Evolutionary conservation across 2,113 vertebrate species (phyloP), one percentile per base, ranked within the genome.

Genomic region (Ceuthmochares aereus): DNA sequence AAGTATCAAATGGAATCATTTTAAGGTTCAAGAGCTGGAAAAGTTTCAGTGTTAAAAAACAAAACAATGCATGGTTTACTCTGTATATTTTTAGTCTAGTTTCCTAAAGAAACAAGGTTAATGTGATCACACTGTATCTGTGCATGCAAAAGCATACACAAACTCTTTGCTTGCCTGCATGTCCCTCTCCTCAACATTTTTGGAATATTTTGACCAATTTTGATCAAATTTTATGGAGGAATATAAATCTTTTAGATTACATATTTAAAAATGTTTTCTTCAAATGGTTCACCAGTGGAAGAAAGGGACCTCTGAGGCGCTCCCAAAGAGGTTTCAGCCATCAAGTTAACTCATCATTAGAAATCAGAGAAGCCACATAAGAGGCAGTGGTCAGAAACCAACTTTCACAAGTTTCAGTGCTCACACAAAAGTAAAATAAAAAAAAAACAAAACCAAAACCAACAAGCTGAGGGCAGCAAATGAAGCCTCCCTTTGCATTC

Each of bases 51-150:
- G 0, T 56, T 77, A 89, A 55, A 94, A 97, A 92, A 10, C 73
- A 97, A 91, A 95, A 87, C 91, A 86, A 95, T 70, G 58, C 36
- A 21, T 97, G 92, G 92, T 97, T 96, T 97, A 73, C 81, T 59
- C 14, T 85, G 37, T 36, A 42, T 92, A 97, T 92, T 97, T 97
- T 94, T 95, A 90, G 85, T 81, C 25, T n/a, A 34, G 32, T 77
- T 96, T 95, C 92, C 94, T 95, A 96, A 94, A 92, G 90, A 95
- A 96, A 80, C 45, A 74, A 84, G 55, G 32, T 51, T 95, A 80
- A 80, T 1, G 4, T 32, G 22, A 89, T 90, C 36, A 40, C 52
- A 52, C 42, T 43, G 20, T 62, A 34, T 75, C 62, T 82, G n/a
- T 66, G 42, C 45, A 29, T 45, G 40, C 52, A 43, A 90, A 92